Conservation (phyloP, 1,140 invertebrate genomes). For the Pristionchus pacificus region DNA sequence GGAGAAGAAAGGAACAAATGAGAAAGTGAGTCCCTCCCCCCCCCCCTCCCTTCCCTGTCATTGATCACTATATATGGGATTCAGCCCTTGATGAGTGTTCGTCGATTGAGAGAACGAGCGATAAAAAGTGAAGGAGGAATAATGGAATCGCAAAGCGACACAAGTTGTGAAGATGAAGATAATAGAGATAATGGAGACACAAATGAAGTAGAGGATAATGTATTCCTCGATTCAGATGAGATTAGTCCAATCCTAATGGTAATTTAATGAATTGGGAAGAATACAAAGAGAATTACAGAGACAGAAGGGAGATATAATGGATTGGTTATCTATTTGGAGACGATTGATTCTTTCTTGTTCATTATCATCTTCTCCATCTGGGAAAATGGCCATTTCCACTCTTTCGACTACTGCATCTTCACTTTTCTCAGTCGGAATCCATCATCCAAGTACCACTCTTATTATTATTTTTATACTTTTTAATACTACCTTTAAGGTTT, state of each 20-base stretch:
- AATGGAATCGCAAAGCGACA: no score
- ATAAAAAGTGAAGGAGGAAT: no score
- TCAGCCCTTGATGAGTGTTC: no score
- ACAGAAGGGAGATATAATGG: not conserved
- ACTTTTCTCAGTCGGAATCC: not conserved
- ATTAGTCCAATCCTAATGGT: conserved; percentile 27
- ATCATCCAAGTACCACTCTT: no score
- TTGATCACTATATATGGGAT: no score
- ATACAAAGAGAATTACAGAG: no score
- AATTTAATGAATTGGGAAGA: no score
- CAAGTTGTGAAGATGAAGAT: conserved; percentile 1
- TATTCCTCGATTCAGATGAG: conserved; percentile 27
- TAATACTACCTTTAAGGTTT: no score
- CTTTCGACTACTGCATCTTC: not conserved
- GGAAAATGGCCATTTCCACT: not conserved
- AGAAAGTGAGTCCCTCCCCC: no score
- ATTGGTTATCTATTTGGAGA: not conserved
- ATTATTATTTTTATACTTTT: no score
- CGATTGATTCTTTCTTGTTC: not conserved
- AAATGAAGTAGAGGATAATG: conserved; percentile 20
- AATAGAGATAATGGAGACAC: not conserved
- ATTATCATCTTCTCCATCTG: not conserved
- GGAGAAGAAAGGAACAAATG: no score
- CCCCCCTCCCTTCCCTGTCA: no score
- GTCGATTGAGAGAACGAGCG: conserved; percentile 10